Conservation (phyloP, 2,888 invertebrate species). For the Zeuzera pyrina region DNA sequence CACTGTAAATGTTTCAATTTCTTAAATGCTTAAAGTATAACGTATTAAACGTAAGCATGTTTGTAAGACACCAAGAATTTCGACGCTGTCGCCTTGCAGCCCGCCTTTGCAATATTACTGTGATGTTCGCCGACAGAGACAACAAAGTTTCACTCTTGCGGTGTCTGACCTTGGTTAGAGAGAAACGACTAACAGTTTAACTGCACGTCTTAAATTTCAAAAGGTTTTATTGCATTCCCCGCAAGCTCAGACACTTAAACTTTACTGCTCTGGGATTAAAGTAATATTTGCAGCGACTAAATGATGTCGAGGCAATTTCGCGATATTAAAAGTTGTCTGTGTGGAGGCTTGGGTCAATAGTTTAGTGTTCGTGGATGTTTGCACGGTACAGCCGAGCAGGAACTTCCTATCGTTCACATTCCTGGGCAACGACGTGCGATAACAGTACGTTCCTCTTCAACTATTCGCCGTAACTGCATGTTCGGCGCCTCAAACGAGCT, state of each 20-base stretch:
- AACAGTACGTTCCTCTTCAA: conserved; percentile 54
- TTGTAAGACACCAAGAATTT: conserved; percentile 68
- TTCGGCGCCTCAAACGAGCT: conserved; percentile 19
- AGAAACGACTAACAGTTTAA: conserved; percentile 53
- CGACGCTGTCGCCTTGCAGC: conserved; percentile 59
- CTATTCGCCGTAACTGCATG: conserved; percentile 46
- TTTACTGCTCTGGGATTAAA: conserved; percentile 71
- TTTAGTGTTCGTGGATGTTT: conserved; percentile 55
- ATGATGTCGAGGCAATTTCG: conserved; percentile 67
- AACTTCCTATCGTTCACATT: conserved; percentile 57
- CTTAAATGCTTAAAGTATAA: too few relatives aligned
- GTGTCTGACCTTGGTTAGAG: conserved; percentile 53
- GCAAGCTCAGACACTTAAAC: conserved; percentile 71
- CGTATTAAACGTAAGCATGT: conserved; percentile 61
- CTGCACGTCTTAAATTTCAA: conserved; percentile 56
- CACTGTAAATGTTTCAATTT: too few relatives aligned
- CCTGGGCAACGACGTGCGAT: conserved; percentile 51
- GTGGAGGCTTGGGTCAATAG: conserved; percentile 61
- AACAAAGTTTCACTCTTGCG: conserved; percentile 37
- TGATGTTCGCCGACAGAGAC: conserved; percentile 56
- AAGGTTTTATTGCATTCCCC: conserved; percentile 70
- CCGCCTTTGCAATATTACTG: conserved; percentile 58
- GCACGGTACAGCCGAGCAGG: conserved; percentile 42
- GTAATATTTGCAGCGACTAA: conserved; percentile 71
- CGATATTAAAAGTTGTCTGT: conserved; percentile 67